Conservation (phyloP, 1,140 invertebrate species). For the Neodiprion virginianus region DNA sequence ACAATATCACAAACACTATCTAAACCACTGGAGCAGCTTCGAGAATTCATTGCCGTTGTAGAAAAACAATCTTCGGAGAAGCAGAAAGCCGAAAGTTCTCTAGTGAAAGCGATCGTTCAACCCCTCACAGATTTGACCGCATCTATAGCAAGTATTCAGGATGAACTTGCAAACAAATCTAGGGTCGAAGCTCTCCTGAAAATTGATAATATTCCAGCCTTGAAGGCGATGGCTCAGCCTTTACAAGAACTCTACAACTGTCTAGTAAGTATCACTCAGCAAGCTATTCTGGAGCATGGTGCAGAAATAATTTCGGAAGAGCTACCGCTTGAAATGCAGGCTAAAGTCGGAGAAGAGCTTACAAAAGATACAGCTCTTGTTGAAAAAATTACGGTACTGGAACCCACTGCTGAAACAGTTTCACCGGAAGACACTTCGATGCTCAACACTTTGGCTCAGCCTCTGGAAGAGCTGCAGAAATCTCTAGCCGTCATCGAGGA, state of each 20-base stretch:
- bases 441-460: constrained; percentile 10
- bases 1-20: constrained; percentile 48
- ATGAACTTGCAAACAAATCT: constrained; percentile 31
- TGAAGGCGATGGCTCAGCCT: constrained; percentile 52
- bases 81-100: constrained; percentile 29
- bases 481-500: constrained; percentile 20
- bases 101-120: constrained; percentile 37
- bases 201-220: constrained; percentile 10
- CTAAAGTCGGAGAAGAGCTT: not conserved
- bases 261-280: constrained; percentile 57
- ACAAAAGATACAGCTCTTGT: constrained; percentile 31
- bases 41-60: constrained; percentile 11
- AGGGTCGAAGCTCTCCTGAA: constrained; percentile 4
- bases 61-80: constrained; percentile 15
- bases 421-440: constrained; percentile 15
- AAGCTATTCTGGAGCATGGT: constrained; percentile 48
- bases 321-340: not conserved
- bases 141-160: constrained; percentile 51
- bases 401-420: constrained; percentile 31
- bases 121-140: constrained; percentile 51
- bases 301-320: constrained; percentile 42
- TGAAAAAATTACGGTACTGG: constrained; percentile 35
- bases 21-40: constrained; percentile 54
- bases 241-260: constrained; percentile 60
- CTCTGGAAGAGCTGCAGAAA: constrained; percentile 16